These are phyloP conservation scores for Gracilinanus agilis DNA, from an alignment of 2,113 vertebrate species.

Conservation along the genomic window DNA sequence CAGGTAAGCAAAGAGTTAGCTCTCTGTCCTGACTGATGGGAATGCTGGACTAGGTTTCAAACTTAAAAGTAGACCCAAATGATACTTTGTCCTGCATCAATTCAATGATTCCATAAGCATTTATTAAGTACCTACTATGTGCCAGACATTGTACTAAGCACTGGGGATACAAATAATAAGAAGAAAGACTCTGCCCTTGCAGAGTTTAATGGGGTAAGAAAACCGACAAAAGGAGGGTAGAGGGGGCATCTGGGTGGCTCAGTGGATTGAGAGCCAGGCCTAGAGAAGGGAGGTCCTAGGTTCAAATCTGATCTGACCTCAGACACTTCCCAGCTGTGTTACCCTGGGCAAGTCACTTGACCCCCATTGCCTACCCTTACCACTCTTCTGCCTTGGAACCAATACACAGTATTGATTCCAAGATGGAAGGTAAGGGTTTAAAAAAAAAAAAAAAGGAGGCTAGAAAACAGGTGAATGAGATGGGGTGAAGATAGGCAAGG, in stretches of 20 bases:
- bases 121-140: neutral
- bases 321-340: no score
- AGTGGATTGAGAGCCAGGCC: no score
- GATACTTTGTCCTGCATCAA: neutral
- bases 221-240: no score
- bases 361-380: no score
- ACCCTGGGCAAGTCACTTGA: no score
- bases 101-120: neutral
- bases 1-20: constrained; percentile 80
- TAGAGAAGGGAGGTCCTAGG: no score
- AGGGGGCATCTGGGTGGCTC: no score
- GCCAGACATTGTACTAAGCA: neutral
- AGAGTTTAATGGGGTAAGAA: neutral
- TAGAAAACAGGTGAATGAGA: neutral
- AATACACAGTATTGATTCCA: no score
- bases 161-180: neutral
- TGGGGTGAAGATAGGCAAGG: neutral
- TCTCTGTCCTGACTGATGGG: rapidly evolving
- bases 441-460: no score
- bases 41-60: neutral
- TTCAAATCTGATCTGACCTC: no score
- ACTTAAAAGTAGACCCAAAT: neutral
- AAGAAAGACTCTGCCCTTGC: neutral
- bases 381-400: no score
- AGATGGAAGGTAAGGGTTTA: no score